Evolutionary conservation across 2,113 vertebrate species (phyloP), one percentile per base, ranked within the genome.

Genomic region (Eulemur rufifrons): DNA sequence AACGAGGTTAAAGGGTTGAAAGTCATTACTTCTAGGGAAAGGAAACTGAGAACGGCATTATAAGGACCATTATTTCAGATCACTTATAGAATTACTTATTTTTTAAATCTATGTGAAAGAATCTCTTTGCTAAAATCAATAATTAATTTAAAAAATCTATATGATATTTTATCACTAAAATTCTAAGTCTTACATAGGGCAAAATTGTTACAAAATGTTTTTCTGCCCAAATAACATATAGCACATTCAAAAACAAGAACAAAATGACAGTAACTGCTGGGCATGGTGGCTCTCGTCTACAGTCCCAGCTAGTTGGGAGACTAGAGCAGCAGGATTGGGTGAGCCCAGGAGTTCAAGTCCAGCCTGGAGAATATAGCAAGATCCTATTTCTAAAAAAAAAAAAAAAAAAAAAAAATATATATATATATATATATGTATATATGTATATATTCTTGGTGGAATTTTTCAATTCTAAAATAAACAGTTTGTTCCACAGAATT

Each of bases 391-490:
- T 63, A 27, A 63, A 61, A 61, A 61, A 25, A 61, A 82, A 50
- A n/a, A n/a, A 76, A 71, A 82, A 82, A 61, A 89, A 68, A 71
- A 39, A 39, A 10, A 37, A 37, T n/a, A n/a, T n/a, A n/a, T n/a
- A n/a, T n/a, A n/a, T n/a, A n/a, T 2, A 34, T 42, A 5, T 42
- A 42, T 5, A 42, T 42, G 5, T 42, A 42, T 42, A 42, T 42
- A 42, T 42, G 5, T 42, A 42, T 42, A 42, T 42, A 42, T 42
- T 73, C 1, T 68, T 66, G n/a, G 45, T 94, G 56, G 54, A 97
- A 73, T 23, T 87, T 69, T 23, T 87, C 21, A 68, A 27, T 85
- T 20, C 18, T 78, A 95, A 98, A 68, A 91, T 94, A 84, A 95
- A 45, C 14, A 92, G 20, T 91, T 95, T 84, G 45, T 85, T 86